phyloP scores from a whole-genome alignment of 2,888 invertebrate species.

The Miltochrista miniata region DNA sequence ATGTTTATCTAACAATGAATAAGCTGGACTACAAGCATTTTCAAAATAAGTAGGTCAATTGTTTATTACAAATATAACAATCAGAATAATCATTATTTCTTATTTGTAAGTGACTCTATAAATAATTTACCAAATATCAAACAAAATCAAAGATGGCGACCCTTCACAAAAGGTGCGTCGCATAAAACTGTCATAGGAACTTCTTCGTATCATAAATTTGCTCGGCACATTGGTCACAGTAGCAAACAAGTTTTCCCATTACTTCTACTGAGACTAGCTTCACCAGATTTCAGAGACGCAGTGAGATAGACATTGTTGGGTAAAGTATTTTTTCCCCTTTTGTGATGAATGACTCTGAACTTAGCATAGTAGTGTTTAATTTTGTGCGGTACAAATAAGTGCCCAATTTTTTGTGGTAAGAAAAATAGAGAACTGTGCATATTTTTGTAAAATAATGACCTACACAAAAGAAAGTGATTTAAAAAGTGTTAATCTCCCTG shows the following conservation, averaged over 20 bases:
- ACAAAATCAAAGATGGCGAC: slow-evolving; percentile 30
- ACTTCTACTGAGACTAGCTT: slow-evolving; percentile 47
- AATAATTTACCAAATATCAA: slow-evolving; percentile 7
- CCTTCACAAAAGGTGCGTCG: slow-evolving; percentile 30
- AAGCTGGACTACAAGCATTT: too few relatives aligned
- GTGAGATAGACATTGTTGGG: slow-evolving; percentile 22
- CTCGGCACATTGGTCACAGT: slow-evolving; percentile 40
- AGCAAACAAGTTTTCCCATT: slow-evolving; percentile 70
- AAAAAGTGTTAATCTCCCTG: too few relatives aligned
- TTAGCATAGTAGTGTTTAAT: too few relatives aligned
- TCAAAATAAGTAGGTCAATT: too few relatives aligned
- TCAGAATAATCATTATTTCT: neutral
- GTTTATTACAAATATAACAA: too few relatives aligned
- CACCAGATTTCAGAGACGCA: slow-evolving; percentile 34
- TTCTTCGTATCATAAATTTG: slow-evolving; percentile 38
- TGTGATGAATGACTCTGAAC: neutral
- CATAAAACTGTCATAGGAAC: slow-evolving; percentile 41
- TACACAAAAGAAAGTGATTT: too few relatives aligned
- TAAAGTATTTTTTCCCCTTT: slow-evolving; percentile 9
- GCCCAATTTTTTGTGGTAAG: too few relatives aligned
- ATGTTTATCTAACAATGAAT: too few relatives aligned
- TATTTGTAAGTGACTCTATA: neutral
- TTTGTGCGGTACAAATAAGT: too few relatives aligned
- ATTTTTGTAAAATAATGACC: too few relatives aligned
- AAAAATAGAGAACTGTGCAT: too few relatives aligned